These are phyloP conservation scores for Rhabdomys dilectus DNA, from an alignment of 2,113 vertebrate genomes.

Conservation along the genomic window DNA sequence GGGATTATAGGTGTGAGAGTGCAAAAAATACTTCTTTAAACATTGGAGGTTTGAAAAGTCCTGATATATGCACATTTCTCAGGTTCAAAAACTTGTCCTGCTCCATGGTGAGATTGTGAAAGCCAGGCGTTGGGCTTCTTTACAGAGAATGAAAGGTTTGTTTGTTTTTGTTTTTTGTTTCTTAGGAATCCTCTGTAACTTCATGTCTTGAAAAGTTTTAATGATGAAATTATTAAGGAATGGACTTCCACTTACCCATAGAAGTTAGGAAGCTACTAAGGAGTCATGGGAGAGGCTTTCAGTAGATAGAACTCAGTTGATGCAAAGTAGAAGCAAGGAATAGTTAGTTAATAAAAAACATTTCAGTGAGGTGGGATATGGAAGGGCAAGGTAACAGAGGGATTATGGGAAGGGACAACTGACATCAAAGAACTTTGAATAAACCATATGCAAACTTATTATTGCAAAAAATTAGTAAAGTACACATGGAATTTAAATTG, in stretches of 20 bases:
- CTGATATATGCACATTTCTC: conserved; percentile 67
- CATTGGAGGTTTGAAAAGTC: conserved; percentile 69
- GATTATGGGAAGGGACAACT: neutral
- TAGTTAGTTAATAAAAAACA: too few relatives aligned
- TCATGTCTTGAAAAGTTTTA: conserved; percentile 81
- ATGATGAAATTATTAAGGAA: conserved; percentile 61
- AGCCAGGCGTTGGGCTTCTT: conserved; percentile 84
- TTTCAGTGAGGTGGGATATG: neutral
- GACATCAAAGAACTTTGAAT: neutral
- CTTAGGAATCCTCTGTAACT: conserved; percentile 79
- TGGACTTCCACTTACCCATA: neutral
- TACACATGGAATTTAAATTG: neutral
- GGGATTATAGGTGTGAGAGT: neutral
- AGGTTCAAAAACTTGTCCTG: conserved; percentile 74
- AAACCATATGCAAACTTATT: neutral
- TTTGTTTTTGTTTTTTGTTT: conserved; percentile 52
- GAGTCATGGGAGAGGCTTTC: neutral
- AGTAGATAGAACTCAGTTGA: neutral
- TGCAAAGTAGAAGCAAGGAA: neutral
- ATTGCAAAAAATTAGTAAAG: neutral
- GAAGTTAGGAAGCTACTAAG: neutral
- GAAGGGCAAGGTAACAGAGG: neutral
- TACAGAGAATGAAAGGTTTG: conserved; percentile 81
- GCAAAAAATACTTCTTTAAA: neutral
- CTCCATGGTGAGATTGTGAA: conserved; percentile 70